Conservation (phyloP, 2,113 vertebrate genomes). For the Ptilonorhynchus violaceus region DNA sequence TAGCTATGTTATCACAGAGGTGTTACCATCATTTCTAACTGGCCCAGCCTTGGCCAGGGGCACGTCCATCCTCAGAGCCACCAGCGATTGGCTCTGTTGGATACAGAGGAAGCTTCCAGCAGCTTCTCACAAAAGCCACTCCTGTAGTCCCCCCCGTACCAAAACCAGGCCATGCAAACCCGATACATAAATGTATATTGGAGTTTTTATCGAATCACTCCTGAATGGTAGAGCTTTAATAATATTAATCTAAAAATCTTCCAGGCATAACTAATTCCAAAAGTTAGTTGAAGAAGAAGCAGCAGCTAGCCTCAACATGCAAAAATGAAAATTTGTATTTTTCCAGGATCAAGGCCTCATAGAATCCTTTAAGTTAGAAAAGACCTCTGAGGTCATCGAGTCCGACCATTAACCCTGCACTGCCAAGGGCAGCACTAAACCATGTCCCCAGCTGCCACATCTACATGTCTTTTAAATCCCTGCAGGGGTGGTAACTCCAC, state of each 20-base stretch:
- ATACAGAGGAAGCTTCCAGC: neutral
- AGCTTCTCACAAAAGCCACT: neutral
- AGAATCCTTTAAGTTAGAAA: neutral
- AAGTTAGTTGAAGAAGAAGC: neutral
- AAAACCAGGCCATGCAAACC: neutral
- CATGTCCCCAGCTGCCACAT: accelerated
- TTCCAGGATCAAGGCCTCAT: neutral
- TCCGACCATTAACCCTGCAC: neutral
- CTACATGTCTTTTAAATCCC: accelerated
- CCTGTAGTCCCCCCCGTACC: neutral
- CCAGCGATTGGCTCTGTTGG: neutral
- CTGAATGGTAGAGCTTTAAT: neutral
- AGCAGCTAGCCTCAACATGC: neutral
- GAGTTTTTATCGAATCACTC: neutral
- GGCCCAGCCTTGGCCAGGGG: neutral
- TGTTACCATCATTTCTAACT: neutral
- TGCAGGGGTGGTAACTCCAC: neutral
- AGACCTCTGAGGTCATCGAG: neutral
- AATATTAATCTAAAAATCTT: neutral
- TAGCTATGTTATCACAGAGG: neutral
- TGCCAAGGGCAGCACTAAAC: neutral
- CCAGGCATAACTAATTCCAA: neutral
- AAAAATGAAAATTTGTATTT: neutral
- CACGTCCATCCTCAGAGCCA: neutral
- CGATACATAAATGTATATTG: neutral